These are phyloP conservation scores for Sterrhoptilus dennistouni DNA, from an alignment of 2,113 vertebrate genomes.

Conservation along the genomic window DNA sequence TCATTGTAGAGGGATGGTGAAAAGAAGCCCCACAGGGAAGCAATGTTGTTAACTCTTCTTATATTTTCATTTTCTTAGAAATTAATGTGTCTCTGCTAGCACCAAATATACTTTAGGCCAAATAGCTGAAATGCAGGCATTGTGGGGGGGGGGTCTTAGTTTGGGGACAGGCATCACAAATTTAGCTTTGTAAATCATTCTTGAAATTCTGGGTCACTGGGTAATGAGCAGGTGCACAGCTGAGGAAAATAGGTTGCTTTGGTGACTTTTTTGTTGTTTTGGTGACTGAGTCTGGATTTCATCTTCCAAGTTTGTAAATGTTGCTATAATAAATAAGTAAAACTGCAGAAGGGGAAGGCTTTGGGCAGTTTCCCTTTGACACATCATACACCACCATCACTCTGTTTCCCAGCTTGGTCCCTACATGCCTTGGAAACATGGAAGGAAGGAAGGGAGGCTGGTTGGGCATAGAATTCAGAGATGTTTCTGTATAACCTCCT, in stretches of 20 bases:
- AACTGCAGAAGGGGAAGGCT: neutral
- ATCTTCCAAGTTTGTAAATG: neutral
- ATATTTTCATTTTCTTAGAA: neutral
- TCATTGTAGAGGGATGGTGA: neutral
- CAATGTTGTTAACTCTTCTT: neutral
- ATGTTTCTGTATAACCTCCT: neutral
- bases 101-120: neutral
- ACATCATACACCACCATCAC: rapidly evolving
- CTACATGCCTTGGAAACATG: rapidly evolving
- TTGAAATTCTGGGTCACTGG: neutral
- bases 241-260: neutral
- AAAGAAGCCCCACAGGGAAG: neutral
- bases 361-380: neutral
- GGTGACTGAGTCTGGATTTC: neutral
- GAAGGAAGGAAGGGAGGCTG: neutral
- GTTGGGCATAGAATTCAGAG: neutral
- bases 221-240: rapidly evolving
- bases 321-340: neutral
- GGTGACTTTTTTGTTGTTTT: neutral
- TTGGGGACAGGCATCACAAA: neutral
- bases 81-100: neutral
- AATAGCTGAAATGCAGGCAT: neutral
- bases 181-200: neutral
- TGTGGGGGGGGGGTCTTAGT: neutral
- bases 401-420: neutral